A percentile compares a stretch with the other conserved stretches of the same genome.
Evolutionary conservation across 2,113 vertebrate genomes (phyloP).

Genomic region (Prochilodus magdalenae): DNA sequence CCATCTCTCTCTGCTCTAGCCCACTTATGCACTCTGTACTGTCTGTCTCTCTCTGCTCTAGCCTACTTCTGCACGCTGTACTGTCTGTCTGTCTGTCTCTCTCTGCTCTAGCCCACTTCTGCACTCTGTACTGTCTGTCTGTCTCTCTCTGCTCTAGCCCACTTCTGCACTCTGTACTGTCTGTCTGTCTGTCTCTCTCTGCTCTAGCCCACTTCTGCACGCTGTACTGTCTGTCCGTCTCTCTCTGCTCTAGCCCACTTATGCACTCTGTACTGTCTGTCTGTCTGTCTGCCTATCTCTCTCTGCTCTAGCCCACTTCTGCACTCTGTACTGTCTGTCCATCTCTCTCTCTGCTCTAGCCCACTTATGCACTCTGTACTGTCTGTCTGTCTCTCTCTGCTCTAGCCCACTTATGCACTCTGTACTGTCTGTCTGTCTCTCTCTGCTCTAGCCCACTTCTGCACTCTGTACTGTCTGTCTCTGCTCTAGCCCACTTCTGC

Average conservation of each 20-base stretch:
- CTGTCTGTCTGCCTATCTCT: background rate
- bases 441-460: background rate
- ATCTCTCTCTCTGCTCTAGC: slow-evolving; percentile 1
- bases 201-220: background rate
- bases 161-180: background rate
- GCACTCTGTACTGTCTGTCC: background rate
- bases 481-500: background rate
- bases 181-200: background rate
- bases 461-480: background rate
- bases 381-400: background rate
- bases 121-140: background rate
- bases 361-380: too few species aligned
- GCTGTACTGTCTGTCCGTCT: background rate
- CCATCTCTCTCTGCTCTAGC: background rate
- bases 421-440: background rate
- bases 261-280: slow-evolving; percentile 6
- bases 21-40: background rate
- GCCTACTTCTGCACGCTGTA: slow-evolving; percentile 53
- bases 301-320: background rate
- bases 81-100: background rate
- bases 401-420: too few species aligned
- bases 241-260: too few species aligned
- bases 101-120: too few species aligned
- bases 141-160: background rate
- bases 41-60: slow-evolving; percentile 7